Conservation (phyloP, 2,888 invertebrate genomes). For the Candidula unifasciata region DNA sequence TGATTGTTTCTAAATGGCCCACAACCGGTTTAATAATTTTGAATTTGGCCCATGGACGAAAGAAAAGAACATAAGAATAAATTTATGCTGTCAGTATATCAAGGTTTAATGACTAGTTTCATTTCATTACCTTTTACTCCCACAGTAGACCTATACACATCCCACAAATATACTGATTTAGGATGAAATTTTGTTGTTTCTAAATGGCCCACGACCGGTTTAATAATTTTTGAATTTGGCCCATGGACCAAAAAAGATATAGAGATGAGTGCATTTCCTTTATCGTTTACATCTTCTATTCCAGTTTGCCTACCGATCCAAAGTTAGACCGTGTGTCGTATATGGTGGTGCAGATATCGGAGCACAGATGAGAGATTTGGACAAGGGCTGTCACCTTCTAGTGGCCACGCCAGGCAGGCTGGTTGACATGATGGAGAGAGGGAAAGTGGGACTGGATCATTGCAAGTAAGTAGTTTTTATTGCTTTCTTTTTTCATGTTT, state of each 20-base stretch:
- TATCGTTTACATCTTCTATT: not conserved
- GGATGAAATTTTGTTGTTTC: too few species aligned
- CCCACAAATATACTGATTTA: too few species aligned
- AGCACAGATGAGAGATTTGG: conserved; percentile 93
- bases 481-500: not conserved
- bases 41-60: too few species aligned
- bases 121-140: not conserved
- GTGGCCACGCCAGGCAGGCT: conserved; percentile 99
- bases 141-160: not conserved
- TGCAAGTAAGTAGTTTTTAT: conserved; percentile 75
- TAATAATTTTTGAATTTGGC: too few species aligned
- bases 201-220: too few species aligned
- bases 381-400: conserved; percentile 96
- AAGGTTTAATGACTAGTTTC: not conserved
- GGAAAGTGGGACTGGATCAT: conserved; percentile 92
- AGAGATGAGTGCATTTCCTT: conserved; percentile 82
- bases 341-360: conserved; percentile 96
- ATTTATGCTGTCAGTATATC: not conserved
- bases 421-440: conserved; percentile 96
- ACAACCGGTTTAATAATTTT: too few species aligned
- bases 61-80: not conserved
- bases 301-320: conserved; percentile 95
- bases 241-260: too few species aligned
- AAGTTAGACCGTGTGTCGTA: conserved; percentile 97
- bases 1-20: too few species aligned